A percentile compares a stretch with the other conserved stretches of the same genome.
phyloP scores from a whole-genome alignment of 2,797 vertebrate species.

The Cuniculus paca region DNA sequence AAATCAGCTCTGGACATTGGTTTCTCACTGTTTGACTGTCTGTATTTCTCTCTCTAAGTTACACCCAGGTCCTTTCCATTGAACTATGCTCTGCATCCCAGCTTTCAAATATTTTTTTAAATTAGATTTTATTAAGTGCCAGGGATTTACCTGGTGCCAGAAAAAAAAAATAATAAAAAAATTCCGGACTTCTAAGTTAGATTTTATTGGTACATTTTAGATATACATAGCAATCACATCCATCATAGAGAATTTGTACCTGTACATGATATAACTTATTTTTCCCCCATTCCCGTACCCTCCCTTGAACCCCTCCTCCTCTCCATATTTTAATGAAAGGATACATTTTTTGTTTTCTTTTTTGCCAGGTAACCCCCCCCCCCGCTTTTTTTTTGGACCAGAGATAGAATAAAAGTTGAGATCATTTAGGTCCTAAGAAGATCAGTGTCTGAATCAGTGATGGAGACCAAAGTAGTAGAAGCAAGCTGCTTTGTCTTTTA shows the following conservation, averaged over 20 bases:
- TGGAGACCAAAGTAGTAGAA: neutral
- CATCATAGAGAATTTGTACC: neutral
- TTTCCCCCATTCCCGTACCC: neutral
- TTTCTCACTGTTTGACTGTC: neutral
- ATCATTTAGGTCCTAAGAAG: neutral
- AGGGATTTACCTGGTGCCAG: too few relatives aligned
- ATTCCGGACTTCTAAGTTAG: too few relatives aligned
- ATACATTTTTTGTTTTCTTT: constrained; percentile 35
- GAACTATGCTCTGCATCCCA: neutral
- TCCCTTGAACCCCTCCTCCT: neutral
- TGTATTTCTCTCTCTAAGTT: neutral
- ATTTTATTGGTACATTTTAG: neutral
- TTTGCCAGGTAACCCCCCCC: constrained; percentile 32
- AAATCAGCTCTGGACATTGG: neutral
- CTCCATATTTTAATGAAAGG: neutral
- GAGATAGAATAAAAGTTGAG: constrained; percentile 18
- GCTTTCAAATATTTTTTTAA: neutral
- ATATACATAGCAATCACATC: neutral
- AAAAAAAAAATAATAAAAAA: too few relatives aligned
- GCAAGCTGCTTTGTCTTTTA: neutral
- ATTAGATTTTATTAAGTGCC: too few relatives aligned
- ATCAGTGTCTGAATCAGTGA: neutral
- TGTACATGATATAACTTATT: neutral
- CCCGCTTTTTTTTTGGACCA: constrained; percentile 28
- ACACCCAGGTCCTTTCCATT: neutral